Evolutionary conservation across 2,888 invertebrate species (phyloP).

Genomic region (Xanthorhoe spadicearia): DNA sequence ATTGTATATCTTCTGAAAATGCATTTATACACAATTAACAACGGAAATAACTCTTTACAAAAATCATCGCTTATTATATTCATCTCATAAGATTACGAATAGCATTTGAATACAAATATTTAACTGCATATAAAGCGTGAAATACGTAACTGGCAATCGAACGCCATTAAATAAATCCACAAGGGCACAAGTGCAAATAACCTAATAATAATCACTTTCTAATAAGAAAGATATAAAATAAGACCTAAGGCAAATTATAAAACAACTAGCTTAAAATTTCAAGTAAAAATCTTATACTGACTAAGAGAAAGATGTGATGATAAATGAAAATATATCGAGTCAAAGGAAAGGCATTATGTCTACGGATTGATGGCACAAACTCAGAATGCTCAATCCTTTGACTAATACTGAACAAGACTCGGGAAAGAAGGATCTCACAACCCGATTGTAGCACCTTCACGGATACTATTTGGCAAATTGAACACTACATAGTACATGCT

Average conservation of each 20-base stretch:
- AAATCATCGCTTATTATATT: slow-evolving; percentile 65
- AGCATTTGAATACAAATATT: slow-evolving; percentile 71
- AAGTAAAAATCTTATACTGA: slow-evolving; percentile 82
- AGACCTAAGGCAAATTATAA: slow-evolving; percentile 80
- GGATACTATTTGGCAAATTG: slow-evolving; percentile 65
- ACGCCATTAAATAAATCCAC: slow-evolving; percentile 77
- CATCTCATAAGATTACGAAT: slow-evolving; percentile 73
- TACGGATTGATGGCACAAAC: slow-evolving; percentile 83
- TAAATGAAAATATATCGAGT: slow-evolving; percentile 70
- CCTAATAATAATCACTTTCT: slow-evolving; percentile 79
- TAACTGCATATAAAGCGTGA: slow-evolving; percentile 72
- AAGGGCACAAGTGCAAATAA: slow-evolving; percentile 84
- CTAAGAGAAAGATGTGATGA: slow-evolving; percentile 83
- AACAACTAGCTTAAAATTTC: slow-evolving; percentile 80
- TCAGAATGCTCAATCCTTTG: slow-evolving; percentile 77
- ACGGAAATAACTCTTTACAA: slow-evolving; percentile 79
- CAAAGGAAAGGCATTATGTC: slow-evolving; percentile 75
- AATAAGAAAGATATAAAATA: slow-evolving; percentile 80
- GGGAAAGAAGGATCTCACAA: slow-evolving; percentile 84
- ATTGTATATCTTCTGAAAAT: slow-evolving; percentile 78
- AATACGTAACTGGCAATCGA: slow-evolving; percentile 73
- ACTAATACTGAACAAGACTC: slow-evolving; percentile 80
- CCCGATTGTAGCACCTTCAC: slow-evolving; percentile 76
- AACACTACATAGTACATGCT: slow-evolving; percentile 47
- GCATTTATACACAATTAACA: slow-evolving; percentile 81